A percentile compares a stretch with the other conserved stretches of the same genome.
Evolutionary conservation across 2,797 vertebrate species (phyloP).

Genomic region (Eupleurogrammus muticus): DNA sequence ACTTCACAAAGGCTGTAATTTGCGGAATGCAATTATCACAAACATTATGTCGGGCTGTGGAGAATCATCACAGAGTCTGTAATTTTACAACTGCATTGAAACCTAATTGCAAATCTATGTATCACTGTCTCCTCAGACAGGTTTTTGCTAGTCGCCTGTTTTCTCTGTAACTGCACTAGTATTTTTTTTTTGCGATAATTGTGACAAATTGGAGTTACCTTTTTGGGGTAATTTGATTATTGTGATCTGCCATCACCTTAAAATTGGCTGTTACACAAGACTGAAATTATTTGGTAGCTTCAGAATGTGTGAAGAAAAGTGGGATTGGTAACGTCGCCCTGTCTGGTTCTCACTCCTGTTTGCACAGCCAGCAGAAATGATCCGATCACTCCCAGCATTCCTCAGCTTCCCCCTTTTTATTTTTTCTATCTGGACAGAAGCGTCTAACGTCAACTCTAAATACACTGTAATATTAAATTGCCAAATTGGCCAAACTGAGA

Average conservation of each 20-base stretch:
- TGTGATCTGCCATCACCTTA: slow-evolving; percentile 10
- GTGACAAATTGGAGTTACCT: slow-evolving; percentile 49
- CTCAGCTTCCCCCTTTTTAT: too few species aligned
- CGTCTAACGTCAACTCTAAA: too few species aligned
- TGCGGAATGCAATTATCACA: slow-evolving; percentile 50
- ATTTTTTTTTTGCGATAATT: slow-evolving; percentile 38
- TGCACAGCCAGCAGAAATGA: neutral
- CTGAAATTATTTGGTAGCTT: slow-evolving; percentile 12
- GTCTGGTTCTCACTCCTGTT: neutral
- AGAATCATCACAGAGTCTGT: slow-evolving; percentile 14
- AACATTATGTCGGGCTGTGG: slow-evolving; percentile 17
- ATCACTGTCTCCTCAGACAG: slow-evolving; percentile 35
- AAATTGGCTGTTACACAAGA: slow-evolving; percentile 12
- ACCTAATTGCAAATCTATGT: slow-evolving; percentile 56
- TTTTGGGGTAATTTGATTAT: slow-evolving; percentile 38
- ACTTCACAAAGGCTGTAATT: slow-evolving; percentile 53
- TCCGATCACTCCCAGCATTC: too few species aligned
- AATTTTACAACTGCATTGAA: slow-evolving; percentile 45
- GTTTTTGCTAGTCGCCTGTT: slow-evolving; percentile 11
- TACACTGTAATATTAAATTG: too few species aligned
- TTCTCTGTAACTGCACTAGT: slow-evolving; percentile 45
- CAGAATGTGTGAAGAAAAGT: neutral
- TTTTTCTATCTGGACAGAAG: too few species aligned
- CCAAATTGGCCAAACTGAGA: too few species aligned
- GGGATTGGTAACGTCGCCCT: neutral